Evolutionary conservation across 2,113 vertebrate species (phyloP).

Genomic region (Maccullochella peelii): DNA sequence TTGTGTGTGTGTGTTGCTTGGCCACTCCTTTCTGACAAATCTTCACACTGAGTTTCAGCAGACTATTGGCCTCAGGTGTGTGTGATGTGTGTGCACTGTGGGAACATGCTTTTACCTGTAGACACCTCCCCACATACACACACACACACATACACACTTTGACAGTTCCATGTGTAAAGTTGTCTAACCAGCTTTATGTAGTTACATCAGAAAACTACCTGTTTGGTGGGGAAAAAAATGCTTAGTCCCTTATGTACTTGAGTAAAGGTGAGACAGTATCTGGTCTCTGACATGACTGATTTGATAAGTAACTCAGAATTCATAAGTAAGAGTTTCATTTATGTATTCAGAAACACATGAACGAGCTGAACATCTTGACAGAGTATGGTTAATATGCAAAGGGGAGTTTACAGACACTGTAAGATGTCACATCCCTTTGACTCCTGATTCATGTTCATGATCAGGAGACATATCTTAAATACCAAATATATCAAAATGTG

Average conservation of each 20-base stretch:
- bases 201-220: not conserved
- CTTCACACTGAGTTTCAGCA: not conserved
- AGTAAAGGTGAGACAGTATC: not conserved
- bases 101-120: slow-evolving; percentile 1
- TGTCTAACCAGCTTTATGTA: not conserved
- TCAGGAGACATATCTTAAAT: not conserved
- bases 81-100: not conserved
- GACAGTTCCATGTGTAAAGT: not conserved
- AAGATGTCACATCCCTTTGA: too few species aligned
- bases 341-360: too few species aligned
- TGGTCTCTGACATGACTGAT: too few species aligned
- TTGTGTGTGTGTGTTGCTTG: not conserved
- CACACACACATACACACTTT: not conserved
- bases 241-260: not conserved
- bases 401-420: too few species aligned
- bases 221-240: not conserved
- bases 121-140: not conserved
- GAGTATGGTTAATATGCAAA: too few species aligned
- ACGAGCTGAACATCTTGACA: too few species aligned
- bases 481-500: not conserved
- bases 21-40: slow-evolving; percentile 1
- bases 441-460: not conserved
- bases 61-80: not conserved
- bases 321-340: too few species aligned
- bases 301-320: too few species aligned